Evolutionary conservation across 2,888 invertebrate species (phyloP).

Genomic region (Carpatolechia fugitivella): DNA sequence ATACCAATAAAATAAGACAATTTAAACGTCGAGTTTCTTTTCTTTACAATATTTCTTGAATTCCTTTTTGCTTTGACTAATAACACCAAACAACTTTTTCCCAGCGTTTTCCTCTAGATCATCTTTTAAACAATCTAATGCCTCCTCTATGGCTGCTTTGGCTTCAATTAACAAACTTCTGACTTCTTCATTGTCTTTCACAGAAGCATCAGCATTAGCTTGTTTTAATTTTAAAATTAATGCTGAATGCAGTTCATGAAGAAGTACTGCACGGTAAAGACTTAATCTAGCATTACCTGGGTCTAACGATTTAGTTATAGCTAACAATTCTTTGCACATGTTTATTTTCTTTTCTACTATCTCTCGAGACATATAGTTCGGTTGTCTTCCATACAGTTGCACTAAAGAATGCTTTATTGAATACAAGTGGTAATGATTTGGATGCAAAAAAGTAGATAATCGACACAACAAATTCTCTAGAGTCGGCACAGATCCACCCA

Average conservation of each 20-base stretch:
- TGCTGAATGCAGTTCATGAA: slow-evolving; percentile 84
- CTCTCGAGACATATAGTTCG: slow-evolving; percentile 80
- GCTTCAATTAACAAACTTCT: slow-evolving; percentile 66
- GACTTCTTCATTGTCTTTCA: slow-evolving; percentile 53
- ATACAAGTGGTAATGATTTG: slow-evolving; percentile 91
- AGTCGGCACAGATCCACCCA: slow-evolving; percentile 79
- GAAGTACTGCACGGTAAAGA: slow-evolving; percentile 87
- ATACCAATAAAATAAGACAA: slow-evolving; percentile 29
- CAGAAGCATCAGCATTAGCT: slow-evolving; percentile 45
- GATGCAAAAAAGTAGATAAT: slow-evolving; percentile 87
- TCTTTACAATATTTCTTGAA: slow-evolving; percentile 70
- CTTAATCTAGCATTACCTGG: slow-evolving; percentile 86
- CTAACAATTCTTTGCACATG: slow-evolving; percentile 83
- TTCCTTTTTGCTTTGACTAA: slow-evolving; percentile 66
- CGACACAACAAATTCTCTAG: slow-evolving; percentile 83
- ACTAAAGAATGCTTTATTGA: slow-evolving; percentile 89
- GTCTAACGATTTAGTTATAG: slow-evolving; percentile 82
- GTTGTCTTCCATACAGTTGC: slow-evolving; percentile 87
- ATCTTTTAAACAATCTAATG: slow-evolving; percentile 66
- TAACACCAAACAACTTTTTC: slow-evolving; percentile 69
- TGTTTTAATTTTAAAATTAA: slow-evolving; percentile 72
- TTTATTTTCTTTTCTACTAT: slow-evolving; percentile 82
- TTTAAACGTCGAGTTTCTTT: slow-evolving; percentile 34
- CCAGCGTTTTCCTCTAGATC: slow-evolving; percentile 77
- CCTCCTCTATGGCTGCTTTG: slow-evolving; percentile 59